Base-by-base conservation (phyloP, 2,888 invertebrate genomes). In the Deilephila elpenor region DNA sequence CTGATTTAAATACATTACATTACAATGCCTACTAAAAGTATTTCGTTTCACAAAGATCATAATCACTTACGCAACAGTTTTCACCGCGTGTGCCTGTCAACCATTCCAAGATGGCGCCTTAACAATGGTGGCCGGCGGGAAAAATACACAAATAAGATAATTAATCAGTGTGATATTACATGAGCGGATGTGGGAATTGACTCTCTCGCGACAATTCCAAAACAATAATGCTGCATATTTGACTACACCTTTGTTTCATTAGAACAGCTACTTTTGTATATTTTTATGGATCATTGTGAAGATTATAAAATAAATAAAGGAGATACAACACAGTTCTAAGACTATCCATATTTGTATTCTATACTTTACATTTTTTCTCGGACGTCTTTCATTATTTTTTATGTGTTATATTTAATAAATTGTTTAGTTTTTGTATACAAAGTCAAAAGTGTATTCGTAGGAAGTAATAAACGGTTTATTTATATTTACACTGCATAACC, bases 1-100 rank as follows among this genome's bases (percentile, higher is more conserved):
- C n/a, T 56, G n/a, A 34, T 56, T 62, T 72, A 32, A 72, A 56
- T 51, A 37, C 61, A 34, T 64, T 72, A 62, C n/a, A 72, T 34
- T 56, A 72, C 62, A 34, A 56, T 62, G 17, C 34, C 51, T 62
- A 25, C 20, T 71, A 71, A 61, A 34, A 53, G 53, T n/a, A 29
- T 53, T 72, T 44, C 71, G 59, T 72, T 51, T 78, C 75, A 71
- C 75, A 74, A 70, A 81, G 82, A 85, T 84, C 78, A 83, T 81
- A 83, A 84, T 84, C 80, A 73, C 74, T 91, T 89, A 84, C 84
- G 86, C 78, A 91, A 92, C 83, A 78, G 83, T 89, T 91, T 90
- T 91, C 90, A 81, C 89, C 80, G 80, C 79, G 78, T 75, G 78
- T 75, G 74, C 79, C 78, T 83, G 83, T 81, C 83, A 84, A 80